A percentile compares a stretch with the other conserved stretches of the same genome.
These are phyloP conservation scores for Phylloscopus collybita DNA, from an alignment of 2,797 vertebrate species.

Conservation along the genomic window DNA sequence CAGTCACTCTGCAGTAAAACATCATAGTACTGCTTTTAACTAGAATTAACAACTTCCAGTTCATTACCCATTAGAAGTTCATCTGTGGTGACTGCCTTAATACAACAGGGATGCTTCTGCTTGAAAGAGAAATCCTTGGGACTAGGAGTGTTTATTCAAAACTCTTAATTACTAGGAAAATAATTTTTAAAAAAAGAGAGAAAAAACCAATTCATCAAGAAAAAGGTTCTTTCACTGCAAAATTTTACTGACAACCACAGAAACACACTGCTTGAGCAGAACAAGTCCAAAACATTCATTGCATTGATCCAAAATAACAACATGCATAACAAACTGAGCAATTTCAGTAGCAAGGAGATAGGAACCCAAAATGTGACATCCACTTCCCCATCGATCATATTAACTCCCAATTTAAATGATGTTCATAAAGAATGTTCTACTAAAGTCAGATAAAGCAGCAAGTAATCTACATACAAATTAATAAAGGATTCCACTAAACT, in stretches of 20 bases:
- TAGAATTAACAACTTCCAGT: neutral
- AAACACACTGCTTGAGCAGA: neutral
- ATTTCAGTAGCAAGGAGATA: neutral
- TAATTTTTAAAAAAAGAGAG: neutral
- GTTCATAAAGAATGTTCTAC: neutral
- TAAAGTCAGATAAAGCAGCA: neutral
- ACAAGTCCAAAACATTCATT: neutral
- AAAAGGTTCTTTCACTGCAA: neutral
- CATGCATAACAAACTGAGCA: neutral
- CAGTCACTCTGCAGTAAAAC: neutral
- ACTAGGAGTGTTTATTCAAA: neutral
- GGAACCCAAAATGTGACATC: neutral
- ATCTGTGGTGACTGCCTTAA: neutral
- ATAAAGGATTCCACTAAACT: neutral
- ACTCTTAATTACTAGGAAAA: neutral
- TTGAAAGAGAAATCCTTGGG: neutral
- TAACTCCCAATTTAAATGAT: neutral
- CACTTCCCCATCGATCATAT: accelerated
- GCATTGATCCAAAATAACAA: neutral
- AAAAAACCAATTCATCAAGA: neutral
- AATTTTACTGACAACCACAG: neutral
- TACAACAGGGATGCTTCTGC: neutral
- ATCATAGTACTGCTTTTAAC: neutral
- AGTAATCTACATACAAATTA: neutral
- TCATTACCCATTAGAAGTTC: neutral